phyloP scores from a whole-genome alignment of 2,888 invertebrate species.

The Zaprionus bogoriensis region DNA sequence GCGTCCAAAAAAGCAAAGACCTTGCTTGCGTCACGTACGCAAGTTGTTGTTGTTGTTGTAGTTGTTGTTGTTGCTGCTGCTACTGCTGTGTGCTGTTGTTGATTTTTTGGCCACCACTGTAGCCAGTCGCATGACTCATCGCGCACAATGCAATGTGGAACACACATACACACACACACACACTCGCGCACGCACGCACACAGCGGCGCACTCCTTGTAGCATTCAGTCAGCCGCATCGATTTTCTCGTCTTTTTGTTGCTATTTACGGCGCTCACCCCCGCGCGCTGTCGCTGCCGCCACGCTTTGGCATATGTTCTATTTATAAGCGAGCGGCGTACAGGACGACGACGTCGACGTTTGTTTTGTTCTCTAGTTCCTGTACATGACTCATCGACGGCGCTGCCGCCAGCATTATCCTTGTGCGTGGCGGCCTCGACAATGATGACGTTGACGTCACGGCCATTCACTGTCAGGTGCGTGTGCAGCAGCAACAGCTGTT shows the following conservation, averaged over 20 bases:
- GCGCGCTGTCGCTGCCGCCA: constrained; percentile 15
- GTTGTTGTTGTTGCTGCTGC: too few relatives aligned
- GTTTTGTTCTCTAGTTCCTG: constrained; percentile 56
- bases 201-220: constrained; percentile 53
- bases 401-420: constrained; percentile 53
- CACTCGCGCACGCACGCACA: constrained; percentile 27
- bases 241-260: constrained; percentile 74
- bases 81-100: constrained; percentile 24
- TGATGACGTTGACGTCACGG: constrained; percentile 53
- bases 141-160: constrained; percentile 75
- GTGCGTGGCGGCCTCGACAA: constrained; percentile 71
- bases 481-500: constrained; percentile 52
- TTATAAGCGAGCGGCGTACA: constrained; percentile 57
- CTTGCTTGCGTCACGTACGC: constrained; percentile 57
- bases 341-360: constrained; percentile 40
- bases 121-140: constrained; percentile 71
- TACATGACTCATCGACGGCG: constrained; percentile 63
- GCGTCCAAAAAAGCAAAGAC: neutral
- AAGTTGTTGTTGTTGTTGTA: constrained; percentile 28
- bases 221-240: constrained; percentile 74
- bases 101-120: constrained; percentile 62
- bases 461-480: constrained; percentile 61
- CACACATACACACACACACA: constrained; percentile 40
- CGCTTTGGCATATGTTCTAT: constrained; percentile 75
- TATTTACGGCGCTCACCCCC: constrained; percentile 72